Evolutionary conservation across 1,140 invertebrate species (phyloP).

Genomic region (Rhopalosiphum padi): DNA sequence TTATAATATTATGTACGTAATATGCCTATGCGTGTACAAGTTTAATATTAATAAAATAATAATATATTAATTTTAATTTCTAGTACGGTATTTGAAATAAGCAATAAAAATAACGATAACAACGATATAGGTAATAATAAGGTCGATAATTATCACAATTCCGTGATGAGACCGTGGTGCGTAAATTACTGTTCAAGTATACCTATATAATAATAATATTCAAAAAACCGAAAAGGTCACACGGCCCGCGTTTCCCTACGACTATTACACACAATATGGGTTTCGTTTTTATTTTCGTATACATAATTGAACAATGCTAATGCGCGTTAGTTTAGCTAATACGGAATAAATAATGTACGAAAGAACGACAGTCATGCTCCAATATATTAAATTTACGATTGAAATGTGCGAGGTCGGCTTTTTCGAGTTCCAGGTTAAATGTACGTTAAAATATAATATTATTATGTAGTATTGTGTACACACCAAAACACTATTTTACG

Average conservation of each 20-base stretch:
- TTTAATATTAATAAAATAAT: not conserved
- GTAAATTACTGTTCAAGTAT: not conserved
- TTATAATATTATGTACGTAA: not conserved
- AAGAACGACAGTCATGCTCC: not conserved
- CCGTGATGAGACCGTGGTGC: not conserved
- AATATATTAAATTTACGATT: conserved; percentile 4
- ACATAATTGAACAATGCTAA: conserved; percentile 8
- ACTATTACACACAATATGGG: not conserved
- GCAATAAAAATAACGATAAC: too few relatives aligned
- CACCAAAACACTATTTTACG: not conserved
- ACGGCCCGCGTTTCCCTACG: not conserved
- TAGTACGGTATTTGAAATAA: not conserved
- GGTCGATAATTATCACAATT: too few relatives aligned
- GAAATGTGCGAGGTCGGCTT: conserved; percentile 17
- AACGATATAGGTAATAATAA: not conserved
- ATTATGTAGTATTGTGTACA: not conserved
- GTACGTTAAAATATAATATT: not conserved
- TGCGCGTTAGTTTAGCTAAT: not conserved
- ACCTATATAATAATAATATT: not conserved
- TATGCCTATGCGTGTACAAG: not conserved
- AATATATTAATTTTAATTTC: not conserved
- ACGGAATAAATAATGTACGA: not conserved
- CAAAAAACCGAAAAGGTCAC: not conserved
- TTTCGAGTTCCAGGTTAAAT: not conserved
- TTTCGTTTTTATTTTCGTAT: not conserved